Conservation (phyloP, 2,113 vertebrate genomes). For the Natator depressus region DNA sequence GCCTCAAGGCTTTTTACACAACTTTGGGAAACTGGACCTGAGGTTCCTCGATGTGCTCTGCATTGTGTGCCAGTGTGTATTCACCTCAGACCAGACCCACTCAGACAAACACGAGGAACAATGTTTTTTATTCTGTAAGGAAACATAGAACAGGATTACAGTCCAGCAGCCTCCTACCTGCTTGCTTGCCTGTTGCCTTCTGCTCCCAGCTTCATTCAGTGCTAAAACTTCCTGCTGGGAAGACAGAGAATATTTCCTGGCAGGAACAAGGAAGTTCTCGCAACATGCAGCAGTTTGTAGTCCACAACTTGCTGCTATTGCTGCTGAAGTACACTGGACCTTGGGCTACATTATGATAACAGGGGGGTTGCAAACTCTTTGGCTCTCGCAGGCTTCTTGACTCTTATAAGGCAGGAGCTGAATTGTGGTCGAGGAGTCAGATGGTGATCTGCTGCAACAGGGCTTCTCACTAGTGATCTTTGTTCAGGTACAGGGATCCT, state of each 20-base stretch:
- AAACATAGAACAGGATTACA: background rate
- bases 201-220: background rate
- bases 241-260: background rate
- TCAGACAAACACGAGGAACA: background rate
- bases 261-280: background rate
- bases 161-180: background rate
- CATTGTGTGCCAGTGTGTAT: background rate
- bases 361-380: background rate
- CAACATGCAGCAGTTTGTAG: background rate
- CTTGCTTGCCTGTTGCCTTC: background rate
- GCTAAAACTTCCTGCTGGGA: background rate
- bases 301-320: background rate
- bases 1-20: background rate
- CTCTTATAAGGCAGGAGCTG: background rate
- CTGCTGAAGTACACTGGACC: background rate
- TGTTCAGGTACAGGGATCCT: background rate
- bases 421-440: background rate
- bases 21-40: background rate
- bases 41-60: background rate
- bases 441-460: background rate
- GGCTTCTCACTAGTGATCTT: background rate
- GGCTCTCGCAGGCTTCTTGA: background rate
- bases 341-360: background rate
- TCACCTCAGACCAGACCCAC: no score
- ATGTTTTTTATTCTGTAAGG: background rate